These are phyloP conservation scores for Dryocosmus kuriphilus DNA, from an alignment of 2,888 invertebrate species.

Conservation along the genomic window DNA sequence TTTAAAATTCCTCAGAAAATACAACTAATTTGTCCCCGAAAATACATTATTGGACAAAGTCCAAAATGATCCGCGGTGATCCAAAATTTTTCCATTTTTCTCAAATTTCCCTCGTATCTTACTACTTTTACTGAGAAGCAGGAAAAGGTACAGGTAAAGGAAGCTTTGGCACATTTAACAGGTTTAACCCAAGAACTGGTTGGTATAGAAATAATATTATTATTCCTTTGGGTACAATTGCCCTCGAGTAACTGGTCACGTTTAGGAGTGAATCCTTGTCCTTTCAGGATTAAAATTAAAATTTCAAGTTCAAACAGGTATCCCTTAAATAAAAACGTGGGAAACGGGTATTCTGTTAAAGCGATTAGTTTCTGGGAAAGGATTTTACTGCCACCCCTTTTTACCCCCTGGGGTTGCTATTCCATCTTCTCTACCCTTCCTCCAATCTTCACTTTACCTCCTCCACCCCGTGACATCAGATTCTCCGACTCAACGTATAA, in stretches of 20 bases:
- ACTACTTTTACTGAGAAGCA: background rate
- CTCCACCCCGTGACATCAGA: background rate
- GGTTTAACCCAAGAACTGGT: background rate
- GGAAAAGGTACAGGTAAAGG: background rate
- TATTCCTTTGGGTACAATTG: conserved; percentile 53
- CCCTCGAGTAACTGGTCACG: conserved; percentile 55
- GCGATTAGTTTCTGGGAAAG: conserved; percentile 50
- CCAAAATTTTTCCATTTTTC: too few species aligned
- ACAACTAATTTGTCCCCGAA: too few species aligned
- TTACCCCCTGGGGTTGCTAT: conserved; percentile 12
- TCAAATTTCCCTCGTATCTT: too few species aligned
- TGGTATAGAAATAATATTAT: conserved; percentile 53
- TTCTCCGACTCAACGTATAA: conserved; percentile 16
- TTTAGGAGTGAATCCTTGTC: conserved; percentile 43
- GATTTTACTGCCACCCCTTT: conserved; percentile 33
- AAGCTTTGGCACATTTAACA: background rate
- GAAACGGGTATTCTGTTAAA: conserved; percentile 43
- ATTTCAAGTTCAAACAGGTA: conserved; percentile 45
- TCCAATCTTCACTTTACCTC: background rate
- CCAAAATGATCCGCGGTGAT: too few species aligned
- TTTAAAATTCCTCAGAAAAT: too few species aligned
- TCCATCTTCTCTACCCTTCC: background rate
- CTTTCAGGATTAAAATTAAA: background rate
- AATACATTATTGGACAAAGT: too few species aligned
- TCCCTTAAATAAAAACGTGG: conserved; percentile 37